Evolutionary conservation across 2,113 vertebrate genomes (phyloP), one percentile per base, ranked within the genome.

Genomic region (Motacilla alba): DNA sequence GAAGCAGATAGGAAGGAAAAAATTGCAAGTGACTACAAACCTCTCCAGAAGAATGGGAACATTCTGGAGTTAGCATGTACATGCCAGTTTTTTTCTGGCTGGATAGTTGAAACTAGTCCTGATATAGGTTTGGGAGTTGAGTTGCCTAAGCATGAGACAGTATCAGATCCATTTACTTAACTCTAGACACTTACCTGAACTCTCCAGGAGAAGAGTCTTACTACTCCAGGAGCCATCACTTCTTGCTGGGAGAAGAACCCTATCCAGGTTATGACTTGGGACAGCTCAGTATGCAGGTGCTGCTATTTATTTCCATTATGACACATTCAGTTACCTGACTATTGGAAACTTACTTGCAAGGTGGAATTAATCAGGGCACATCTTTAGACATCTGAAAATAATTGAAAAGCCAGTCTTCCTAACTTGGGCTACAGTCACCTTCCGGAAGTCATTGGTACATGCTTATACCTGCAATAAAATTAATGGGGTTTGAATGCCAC

Each of bases 121-220:
- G 67, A 79, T 21, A 13, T 12, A 49, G 10, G 2, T 63, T 83
- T 2, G 3, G 21, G 16, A 52, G 22, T 56, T 87, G 39, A 56
- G 58, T 39, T 75, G 47, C 15, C 31, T 68, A 63, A 59, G 7
- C 19, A 44, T 9, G 2, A 67, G 62, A 24, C 5, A 59, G 27
- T 55, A 72, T 17, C 64, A n/a, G 19, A 56, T 35, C 8, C 2
- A 10, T 64, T 69, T 83, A 8, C 15, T 59, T 88, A 44, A 31
- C 5, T 78, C 35, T 23, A 33, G 16, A 17, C 0, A 0, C 11
- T 59, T 72, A 53, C 9, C 5, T 9, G 13, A 69, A 31, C 13
- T 90, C 22, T 86, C 31, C n/a, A 58, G 17, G 18, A 28, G 22
- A 35, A 0, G 1, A 58, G 6, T 64, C 11, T 68, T 5, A 50